phyloP scores from a whole-genome alignment of 2,888 invertebrate species.

The Podabrus alpinus region DNA sequence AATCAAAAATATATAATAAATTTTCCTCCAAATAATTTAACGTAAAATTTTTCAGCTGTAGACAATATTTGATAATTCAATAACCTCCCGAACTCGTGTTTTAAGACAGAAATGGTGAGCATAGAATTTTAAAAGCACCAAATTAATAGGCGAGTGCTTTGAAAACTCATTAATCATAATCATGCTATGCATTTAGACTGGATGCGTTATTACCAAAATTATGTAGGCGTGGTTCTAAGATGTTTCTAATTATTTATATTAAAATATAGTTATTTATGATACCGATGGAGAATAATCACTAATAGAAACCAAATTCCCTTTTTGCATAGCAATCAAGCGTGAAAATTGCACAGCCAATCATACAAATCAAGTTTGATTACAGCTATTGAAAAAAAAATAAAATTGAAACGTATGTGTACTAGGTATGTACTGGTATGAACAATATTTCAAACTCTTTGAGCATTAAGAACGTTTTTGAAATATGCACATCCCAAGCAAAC shows the following conservation, averaged over 20 bases:
- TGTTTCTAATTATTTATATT: conserved; percentile 2
- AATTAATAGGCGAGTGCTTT: not conserved
- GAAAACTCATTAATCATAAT: not conserved
- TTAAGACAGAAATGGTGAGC: not conserved
- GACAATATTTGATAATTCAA: not conserved
- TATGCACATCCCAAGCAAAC: not conserved
- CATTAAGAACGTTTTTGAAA: not conserved
- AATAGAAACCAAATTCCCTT: not conserved
- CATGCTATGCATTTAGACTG: not conserved
- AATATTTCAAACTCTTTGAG: not conserved
- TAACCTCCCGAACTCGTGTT: not conserved
- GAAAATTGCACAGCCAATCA: not conserved
- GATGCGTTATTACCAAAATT: conserved; percentile 1
- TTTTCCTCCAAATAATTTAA: not conserved
- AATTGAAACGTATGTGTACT: not conserved
- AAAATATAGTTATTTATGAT: not conserved
- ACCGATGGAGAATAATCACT: not conserved
- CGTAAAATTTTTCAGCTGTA: not conserved
- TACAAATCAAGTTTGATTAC: not conserved
- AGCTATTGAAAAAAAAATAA: not conserved
- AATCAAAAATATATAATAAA: not conserved
- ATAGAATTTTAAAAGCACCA: not conserved
- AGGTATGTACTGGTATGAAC: too few relatives aligned
- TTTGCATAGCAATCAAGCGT: not conserved
- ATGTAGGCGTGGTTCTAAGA: not conserved